Evolutionary conservation across 2,113 vertebrate species (phyloP), one percentile per base, ranked within the genome.

Genomic region (Esox niger): DNA sequence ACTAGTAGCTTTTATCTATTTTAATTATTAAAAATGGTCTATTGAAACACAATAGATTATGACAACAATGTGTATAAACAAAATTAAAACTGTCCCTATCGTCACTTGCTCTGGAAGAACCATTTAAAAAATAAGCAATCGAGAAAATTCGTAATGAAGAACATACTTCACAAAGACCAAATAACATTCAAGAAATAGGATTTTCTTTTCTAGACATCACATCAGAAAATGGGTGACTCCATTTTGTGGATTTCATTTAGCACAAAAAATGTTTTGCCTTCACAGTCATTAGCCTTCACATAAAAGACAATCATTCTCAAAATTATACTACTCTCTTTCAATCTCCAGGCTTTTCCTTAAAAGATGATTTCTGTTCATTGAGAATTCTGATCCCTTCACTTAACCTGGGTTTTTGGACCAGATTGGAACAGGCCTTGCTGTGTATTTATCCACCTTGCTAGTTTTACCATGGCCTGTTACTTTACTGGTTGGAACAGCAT

Each of bases 11-110:
- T n/a, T 87, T 86, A 90, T 85, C 83, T 87, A 73, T 87, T 91
- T 91, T 91, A 92, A 91, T 92, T 89, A 91, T 91, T 88, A 90
- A 91, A 92, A 91, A 88, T 81, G 82, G 74, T 89, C 89, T 91
- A 91, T 92, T 91, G 82, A 90, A 90, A 92, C 89, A 92, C 86
- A 90, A 90, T 90, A 88, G 88, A 88, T 88, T 87, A 89, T 92
- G 91, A 90, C 91, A 92, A 90, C 86, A 89, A 91, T 88, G 89
- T 88, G 82, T 92, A 92, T 88, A 91, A 91, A 92, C 84, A 79
- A 91, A 91, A 91, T 87, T 84, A 83, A 92, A 92, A 88, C 81
- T 80, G 76, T 75, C 74, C 79, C 82, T 84, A 85, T 84, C 72
- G 68, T 84, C 75, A 84, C 82, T 89, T 87, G 81, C 76, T 86